Evolutionary conservation across 2,888 invertebrate genomes (phyloP).

Genomic region (Antheraea assamensis): DNA sequence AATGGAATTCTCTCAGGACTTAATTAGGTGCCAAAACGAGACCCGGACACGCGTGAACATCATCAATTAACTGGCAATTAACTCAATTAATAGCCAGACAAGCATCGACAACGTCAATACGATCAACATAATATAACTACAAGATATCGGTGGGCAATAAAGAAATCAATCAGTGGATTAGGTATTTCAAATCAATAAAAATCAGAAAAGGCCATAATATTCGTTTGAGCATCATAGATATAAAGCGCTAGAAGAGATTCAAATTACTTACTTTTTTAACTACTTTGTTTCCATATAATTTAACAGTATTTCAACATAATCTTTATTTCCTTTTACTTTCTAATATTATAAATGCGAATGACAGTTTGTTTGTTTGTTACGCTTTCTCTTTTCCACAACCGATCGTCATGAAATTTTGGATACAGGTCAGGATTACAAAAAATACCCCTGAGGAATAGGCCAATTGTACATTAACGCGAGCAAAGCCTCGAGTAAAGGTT

Average conservation of each 20-base stretch:
- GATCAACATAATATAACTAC: slow-evolving; percentile 64
- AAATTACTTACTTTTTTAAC: too few species aligned
- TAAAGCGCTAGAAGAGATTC: slow-evolving; percentile 28
- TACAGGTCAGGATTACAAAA: too few species aligned
- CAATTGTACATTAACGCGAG: too few species aligned
- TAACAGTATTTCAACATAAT: not conserved
- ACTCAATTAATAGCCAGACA: slow-evolving; percentile 72
- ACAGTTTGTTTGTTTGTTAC: too few species aligned
- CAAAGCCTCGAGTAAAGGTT: too few species aligned
- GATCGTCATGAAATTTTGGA: too few species aligned
- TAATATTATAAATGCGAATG: too few species aligned
- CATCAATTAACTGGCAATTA: slow-evolving; percentile 73
- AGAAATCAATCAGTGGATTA: slow-evolving; percentile 81
- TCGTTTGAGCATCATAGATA: slow-evolving; percentile 51
- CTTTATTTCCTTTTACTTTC: too few species aligned
- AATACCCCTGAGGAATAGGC: too few species aligned
- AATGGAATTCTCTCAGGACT: slow-evolving; percentile 61
- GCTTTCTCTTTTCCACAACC: too few species aligned
- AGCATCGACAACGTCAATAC: slow-evolving; percentile 58
- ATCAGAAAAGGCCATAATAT: slow-evolving; percentile 72
- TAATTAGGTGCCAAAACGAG: slow-evolving; percentile 77
- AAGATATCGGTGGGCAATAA: slow-evolving; percentile 72
- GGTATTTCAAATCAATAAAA: slow-evolving; percentile 81
- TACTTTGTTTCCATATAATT: not conserved
- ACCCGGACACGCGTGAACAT: slow-evolving; percentile 69